Base-by-base conservation (phyloP, 2,888 invertebrate genomes). In the Tiliacea aurago region DNA sequence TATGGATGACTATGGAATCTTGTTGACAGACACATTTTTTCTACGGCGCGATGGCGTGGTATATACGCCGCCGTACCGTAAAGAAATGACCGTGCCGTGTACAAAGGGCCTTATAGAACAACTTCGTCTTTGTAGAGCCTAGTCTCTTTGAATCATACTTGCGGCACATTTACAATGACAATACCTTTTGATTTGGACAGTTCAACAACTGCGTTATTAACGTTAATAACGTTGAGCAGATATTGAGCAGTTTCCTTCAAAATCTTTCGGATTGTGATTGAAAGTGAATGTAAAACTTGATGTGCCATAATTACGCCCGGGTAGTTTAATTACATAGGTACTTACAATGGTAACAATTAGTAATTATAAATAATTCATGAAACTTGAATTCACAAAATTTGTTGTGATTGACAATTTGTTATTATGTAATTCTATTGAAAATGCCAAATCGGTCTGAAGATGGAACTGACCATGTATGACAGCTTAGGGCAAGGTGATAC, bases 301-400 rank as follows among this genome's bases (percentile, higher is more conserved):
- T 59, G 20, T 59, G 58, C 59, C 33, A 20, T 51, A 15, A 41
- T 73, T 1, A 53, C 18, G 13, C 13, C 18, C 3, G 7, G 9
- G 37, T 51, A 55, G 28, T 63, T 4, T 18, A 37, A 49, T 61
- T 64, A 70, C 18, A 55, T 43, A 28, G 28, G 28, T 28, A 6
- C 28, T 41, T 49, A 56, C 11, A 64, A 47, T 70, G 28, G 74
- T 71, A 65, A 56, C 33, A 66, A 55, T 56, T 13, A 28, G 13
- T 43, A 33, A 33, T 9, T 0, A 18, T 28, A 23, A 7, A n/a
- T 28, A 4, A 70, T 81, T 49, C 53, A 70, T 67, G 64, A 56
- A 69, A 62, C 9, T 33, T 37, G 6, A 11, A 43, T 43, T 23
- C 15, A 23, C 20, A 9, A 70, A 81, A 69, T 66, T 56, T 37